Base-by-base conservation (phyloP, 2,797 vertebrate species). In the Xenentodon cancila region DNA sequence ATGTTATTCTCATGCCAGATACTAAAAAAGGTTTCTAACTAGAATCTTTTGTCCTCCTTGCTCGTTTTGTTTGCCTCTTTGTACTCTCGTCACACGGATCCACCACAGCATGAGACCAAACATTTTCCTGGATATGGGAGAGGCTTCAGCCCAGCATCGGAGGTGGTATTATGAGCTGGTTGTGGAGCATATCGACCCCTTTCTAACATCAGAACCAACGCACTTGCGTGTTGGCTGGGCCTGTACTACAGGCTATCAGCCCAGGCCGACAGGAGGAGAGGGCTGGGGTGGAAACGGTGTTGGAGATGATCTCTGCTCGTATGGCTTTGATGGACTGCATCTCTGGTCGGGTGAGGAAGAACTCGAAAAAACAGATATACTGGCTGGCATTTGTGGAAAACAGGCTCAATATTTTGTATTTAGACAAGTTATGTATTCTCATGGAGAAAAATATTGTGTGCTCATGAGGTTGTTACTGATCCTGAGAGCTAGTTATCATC, bases 81-180 rank as follows among this genome's bases (percentile, higher is more conserved):
- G 4, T 25, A 64, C 22, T 45, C 25, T 57, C 44, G 58, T 11
- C 17, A 9, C n/a, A 40, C 47, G 15, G 30, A 15, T 40, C 43
- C 9, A 58, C 50, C 51, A 50, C 89, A 99, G 97, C 82, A 93
- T 98, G 92, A 85, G 95, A 46, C 96, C 97, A 59, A 99, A 98
- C 81, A 94, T 98, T 67, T 97, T 96, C 75, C 83, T 99, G 83
- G 94, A 93, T 17, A 91, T 95, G 84, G 95, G 94, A 1, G 96
- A 97, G 44, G 93, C 95, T 22, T 97, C 96, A 0, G 94, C 96
- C 15, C 97, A 98, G 27, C 96, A 95, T 84, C 94, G 93, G 66
- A 95, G 93, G 75, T 99, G 97, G 97, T 99, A 99, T 84, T 99
- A 96, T 25, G 97, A 99, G 57, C 85, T 98, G 77, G 94, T 95